A percentile compares a stretch with the other conserved stretches of the same genome.
Conservation (phyloP, 2,888 invertebrate genomes). For the Drosophila fulvimacula region DNA sequence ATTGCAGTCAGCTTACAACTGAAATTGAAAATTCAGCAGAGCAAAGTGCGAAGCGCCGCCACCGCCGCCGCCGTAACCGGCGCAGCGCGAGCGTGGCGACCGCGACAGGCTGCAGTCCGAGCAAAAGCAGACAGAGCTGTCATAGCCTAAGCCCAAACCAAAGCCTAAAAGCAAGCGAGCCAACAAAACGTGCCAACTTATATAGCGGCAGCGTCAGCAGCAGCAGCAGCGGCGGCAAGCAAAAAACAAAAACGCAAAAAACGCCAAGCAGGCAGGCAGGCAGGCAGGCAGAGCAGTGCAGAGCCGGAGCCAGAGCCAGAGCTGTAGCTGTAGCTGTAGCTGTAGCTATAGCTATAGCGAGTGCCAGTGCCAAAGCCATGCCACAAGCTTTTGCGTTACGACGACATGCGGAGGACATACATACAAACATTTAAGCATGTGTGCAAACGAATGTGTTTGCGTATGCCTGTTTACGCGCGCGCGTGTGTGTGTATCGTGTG, state of each 20-base stretch:
- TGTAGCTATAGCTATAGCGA: constrained; percentile 41
- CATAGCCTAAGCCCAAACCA: constrained; percentile 60
- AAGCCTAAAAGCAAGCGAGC: constrained; percentile 72
- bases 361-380: constrained; percentile 66
- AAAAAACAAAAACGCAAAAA: constrained; percentile 76
- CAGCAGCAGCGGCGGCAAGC: constrained; percentile 57
- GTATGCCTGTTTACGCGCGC: constrained; percentile 21
- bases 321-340: constrained; percentile 28
- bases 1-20: constrained; percentile 84
- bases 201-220: constrained; percentile 60
- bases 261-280: constrained; percentile 66
- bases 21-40: constrained; percentile 84
- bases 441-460: constrained; percentile 31
- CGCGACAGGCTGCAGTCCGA: constrained; percentile 68
- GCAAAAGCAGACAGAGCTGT: constrained; percentile 42
- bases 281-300: constrained; percentile 52
- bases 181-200: constrained; percentile 77
- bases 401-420: constrained; percentile 56
- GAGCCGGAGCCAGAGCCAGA: constrained; percentile 46
- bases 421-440: constrained; percentile 38
- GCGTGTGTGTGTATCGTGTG: no score
- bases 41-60: constrained; percentile 82
- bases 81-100: constrained; percentile 60
- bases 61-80: constrained; percentile 46
- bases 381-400: constrained; percentile 75